These are phyloP conservation scores for Sebastes alutus DNA, from an alignment of 2,797 vertebrate species.

Conservation along the genomic window DNA sequence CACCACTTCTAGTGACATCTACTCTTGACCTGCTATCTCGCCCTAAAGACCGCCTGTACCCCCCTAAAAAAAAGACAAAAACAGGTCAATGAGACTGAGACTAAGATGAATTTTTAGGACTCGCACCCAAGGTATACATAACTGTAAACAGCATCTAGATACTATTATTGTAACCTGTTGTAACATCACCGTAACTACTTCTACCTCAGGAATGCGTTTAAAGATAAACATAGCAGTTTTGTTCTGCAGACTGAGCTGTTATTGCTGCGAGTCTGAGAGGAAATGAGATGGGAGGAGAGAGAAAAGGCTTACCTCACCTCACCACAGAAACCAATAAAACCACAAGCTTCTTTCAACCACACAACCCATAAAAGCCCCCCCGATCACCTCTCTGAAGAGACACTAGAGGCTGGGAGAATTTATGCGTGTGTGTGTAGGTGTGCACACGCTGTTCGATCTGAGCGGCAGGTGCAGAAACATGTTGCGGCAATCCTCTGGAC, in stretches of 20 bases:
- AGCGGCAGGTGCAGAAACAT: not conserved
- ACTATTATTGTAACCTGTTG: not conserved
- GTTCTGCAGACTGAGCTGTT: conserved; percentile 23
- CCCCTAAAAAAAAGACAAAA: too few species aligned
- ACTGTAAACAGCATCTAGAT: not conserved
- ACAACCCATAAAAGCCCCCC: not conserved
- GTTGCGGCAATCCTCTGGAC: not conserved
- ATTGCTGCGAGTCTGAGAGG: conserved; percentile 25
- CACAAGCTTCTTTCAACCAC: not conserved
- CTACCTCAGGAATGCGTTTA: conserved; percentile 3
- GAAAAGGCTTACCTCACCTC: conserved; percentile 17
- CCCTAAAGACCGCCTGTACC: too few species aligned
- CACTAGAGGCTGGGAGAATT: not conserved
- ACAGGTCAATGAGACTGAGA: too few species aligned
- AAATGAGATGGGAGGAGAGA: conserved; percentile 47
- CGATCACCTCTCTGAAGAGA: not conserved
- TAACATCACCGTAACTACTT: not conserved
- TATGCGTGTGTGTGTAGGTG: not conserved
- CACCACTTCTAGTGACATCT: too few species aligned
- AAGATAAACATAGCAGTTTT: not conserved
- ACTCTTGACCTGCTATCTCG: too few species aligned
- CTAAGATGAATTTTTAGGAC: not conserved
- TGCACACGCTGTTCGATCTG: not conserved
- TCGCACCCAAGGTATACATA: not conserved
- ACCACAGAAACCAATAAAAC: conserved; percentile 58